Evolutionary conservation across 2,888 invertebrate species (phyloP).

Genomic region (Mantis religiosa): DNA sequence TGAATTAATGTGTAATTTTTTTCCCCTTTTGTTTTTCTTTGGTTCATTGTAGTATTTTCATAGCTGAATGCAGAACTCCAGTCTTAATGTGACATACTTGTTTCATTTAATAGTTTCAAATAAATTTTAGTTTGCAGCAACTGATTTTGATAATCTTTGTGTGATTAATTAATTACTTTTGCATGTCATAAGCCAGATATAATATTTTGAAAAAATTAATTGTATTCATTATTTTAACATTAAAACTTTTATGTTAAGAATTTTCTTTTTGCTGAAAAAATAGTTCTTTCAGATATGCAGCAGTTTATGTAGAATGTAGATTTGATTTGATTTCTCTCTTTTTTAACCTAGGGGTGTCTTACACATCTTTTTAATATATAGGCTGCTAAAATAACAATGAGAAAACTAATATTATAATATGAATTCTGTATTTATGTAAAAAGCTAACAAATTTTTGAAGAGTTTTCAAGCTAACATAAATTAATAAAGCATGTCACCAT

Average conservation of each 20-base stretch:
- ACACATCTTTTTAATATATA: not conserved
- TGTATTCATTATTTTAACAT: not conserved
- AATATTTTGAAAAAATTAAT: not conserved
- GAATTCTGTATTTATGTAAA: not conserved
- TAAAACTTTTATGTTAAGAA: not conserved
- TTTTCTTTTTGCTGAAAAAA: not conserved
- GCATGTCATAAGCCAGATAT: not conserved
- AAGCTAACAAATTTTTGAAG: not conserved
- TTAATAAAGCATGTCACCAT: conserved; percentile 21
- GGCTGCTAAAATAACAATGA: not conserved
- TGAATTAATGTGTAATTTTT: not conserved
- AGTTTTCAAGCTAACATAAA: not conserved
- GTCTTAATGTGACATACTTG: not conserved
- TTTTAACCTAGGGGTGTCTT: not conserved
- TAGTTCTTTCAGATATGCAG: not conserved
- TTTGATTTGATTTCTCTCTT: not conserved
- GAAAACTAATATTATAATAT: not conserved
- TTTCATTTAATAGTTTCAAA: not conserved
- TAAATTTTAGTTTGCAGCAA: conserved; percentile 20
- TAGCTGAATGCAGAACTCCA: conserved; percentile 4
- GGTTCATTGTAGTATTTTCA: conserved; percentile 1
- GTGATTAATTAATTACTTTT: conserved; percentile 4
- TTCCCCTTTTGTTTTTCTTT: not conserved
- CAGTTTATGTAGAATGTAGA: not conserved
- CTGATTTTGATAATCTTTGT: conserved; percentile 7